Conservation (phyloP, 2,797 vertebrate genomes). For the Acipenser oxyrinchus region DNA sequence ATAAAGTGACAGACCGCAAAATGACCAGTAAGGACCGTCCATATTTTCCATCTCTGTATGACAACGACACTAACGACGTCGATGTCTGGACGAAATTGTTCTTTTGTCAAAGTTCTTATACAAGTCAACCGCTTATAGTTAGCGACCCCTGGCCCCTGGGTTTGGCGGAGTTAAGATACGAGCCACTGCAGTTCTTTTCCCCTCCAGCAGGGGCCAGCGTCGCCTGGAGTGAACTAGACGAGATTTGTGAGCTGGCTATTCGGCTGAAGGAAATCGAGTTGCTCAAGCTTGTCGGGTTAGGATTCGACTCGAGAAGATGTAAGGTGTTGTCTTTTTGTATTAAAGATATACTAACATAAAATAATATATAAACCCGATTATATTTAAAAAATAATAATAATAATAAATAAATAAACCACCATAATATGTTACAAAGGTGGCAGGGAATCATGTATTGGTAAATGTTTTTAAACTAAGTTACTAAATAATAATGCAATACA, state of each 20-base stretch:
- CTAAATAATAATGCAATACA: too few species aligned
- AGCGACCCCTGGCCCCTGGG: background rate
- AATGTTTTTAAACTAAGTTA: too few species aligned
- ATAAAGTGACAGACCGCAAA: background rate
- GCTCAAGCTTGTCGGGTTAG: slow-evolving; percentile 27
- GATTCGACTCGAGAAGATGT: slow-evolving; percentile 11
- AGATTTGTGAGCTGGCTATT: slow-evolving; percentile 34
- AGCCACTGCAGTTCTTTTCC: slow-evolving; percentile 30
- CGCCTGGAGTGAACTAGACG: slow-evolving; percentile 19
- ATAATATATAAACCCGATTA: too few species aligned
- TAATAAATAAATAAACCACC: too few species aligned
- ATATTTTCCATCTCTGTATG: slow-evolving; percentile 23
- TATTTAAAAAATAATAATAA: too few species aligned
- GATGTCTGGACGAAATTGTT: slow-evolving; percentile 20
- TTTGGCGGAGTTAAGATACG: slow-evolving; percentile 19
- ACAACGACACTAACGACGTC: slow-evolving; percentile 7
- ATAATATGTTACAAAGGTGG: too few species aligned
- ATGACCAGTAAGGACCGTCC: too few species aligned
- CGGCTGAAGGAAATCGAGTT: slow-evolving; percentile 21
- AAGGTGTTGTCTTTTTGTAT: background rate
- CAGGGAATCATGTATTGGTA: too few species aligned
- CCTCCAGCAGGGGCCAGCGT: slow-evolving; percentile 4
- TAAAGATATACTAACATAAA: too few species aligned
- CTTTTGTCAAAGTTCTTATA: background rate
- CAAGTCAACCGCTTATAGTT: background rate